Percentiles rank a stretch among this genome's conserved stretches.
Conservation (phyloP, 1,140 invertebrate genomes). For the Anastrepha obliqua region DNA sequence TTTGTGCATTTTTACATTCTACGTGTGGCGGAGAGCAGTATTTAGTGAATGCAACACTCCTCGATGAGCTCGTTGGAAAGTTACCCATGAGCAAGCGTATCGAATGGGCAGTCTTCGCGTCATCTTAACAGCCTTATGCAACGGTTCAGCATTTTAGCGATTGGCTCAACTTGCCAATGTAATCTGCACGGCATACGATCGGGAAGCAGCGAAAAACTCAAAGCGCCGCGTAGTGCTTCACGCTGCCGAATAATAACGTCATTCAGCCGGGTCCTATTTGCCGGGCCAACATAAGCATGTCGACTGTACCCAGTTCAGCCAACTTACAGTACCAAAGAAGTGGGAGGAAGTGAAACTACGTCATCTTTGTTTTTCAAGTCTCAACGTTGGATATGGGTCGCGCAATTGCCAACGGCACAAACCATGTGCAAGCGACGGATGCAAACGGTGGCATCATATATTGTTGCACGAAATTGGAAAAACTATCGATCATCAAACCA, state of each 20-base stretch:
- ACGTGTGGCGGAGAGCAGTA: too few species aligned
- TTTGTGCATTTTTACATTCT: conserved; percentile 3
- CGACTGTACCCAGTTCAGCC: neutral
- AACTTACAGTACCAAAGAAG: too few species aligned
- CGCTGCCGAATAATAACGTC: neutral
- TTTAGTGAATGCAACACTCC: too few species aligned
- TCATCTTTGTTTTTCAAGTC: neutral
- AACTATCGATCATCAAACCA: neutral
- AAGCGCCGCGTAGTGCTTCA: too few species aligned
- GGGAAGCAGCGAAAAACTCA: too few species aligned
- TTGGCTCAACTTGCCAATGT: too few species aligned
- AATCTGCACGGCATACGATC: neutral
- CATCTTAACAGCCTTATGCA: neutral
- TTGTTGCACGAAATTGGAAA: too few species aligned
- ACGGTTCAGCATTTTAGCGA: too few species aligned
- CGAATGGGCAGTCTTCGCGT: neutral
- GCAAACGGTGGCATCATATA: neutral
- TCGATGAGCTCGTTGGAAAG: too few species aligned
- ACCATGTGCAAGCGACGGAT: neutral
- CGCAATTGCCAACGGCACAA: neutral
- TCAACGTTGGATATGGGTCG: too few species aligned
- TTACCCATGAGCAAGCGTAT: too few species aligned
- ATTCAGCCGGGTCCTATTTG: neutral
- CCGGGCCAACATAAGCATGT: neutral
- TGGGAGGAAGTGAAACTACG: neutral